A percentile compares a stretch with the other conserved stretches of the same genome.
Evolutionary conservation across 1,140 invertebrate species (phyloP).

Genomic region (Bradysia coprophila): DNA sequence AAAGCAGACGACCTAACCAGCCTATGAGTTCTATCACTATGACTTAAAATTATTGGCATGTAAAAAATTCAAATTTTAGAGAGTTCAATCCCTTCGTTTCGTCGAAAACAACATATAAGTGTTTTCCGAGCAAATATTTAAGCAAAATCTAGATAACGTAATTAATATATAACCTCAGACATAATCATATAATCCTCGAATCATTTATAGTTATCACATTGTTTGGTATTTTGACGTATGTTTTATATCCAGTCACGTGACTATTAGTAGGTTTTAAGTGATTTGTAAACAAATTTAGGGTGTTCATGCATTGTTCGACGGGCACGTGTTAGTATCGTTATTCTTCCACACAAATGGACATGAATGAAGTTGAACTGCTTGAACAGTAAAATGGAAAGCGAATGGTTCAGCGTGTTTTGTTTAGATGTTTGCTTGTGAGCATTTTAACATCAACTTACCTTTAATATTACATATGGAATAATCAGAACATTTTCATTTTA

Average conservation of each 20-base stretch:
- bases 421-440: not conserved
- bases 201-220: not conserved
- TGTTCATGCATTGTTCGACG: not conserved
- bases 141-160: not conserved
- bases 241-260: not conserved
- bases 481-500: too few species aligned
- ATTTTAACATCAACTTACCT: not conserved
- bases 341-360: not conserved
- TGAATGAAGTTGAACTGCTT: not conserved
- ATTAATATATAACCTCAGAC: not conserved
- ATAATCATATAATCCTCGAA: not conserved
- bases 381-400: not conserved
- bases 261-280: not conserved
- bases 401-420: not conserved
- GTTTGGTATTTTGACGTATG: not conserved
- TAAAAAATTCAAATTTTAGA: too few species aligned
- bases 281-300: not conserved
- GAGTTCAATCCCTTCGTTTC: too few species aligned
- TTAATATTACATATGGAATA: not conserved
- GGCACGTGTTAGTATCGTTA: not conserved
- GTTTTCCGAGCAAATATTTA: too few species aligned
- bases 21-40: too few species aligned
- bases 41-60: too few species aligned
- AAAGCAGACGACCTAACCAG: too few species aligned
- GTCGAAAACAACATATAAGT: too few species aligned